Evolutionary conservation across 2,113 vertebrate species (phyloP).

Genomic region (Nestor notabilis): DNA sequence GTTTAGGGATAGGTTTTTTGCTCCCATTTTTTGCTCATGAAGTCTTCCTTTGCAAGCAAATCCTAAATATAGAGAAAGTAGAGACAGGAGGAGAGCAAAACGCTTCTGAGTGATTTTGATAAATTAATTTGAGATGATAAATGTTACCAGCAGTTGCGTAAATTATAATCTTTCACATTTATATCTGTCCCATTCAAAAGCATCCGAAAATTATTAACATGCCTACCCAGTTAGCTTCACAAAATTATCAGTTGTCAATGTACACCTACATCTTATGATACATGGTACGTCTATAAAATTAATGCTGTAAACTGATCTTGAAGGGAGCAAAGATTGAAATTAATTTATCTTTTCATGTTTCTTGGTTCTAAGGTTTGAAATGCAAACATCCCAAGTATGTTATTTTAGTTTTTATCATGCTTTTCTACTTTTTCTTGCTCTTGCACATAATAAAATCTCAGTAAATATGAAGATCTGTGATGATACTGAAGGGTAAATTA

Average conservation of each 20-base stretch:
- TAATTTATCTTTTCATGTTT: neutral
- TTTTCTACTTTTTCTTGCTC: neutral
- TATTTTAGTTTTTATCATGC: neutral
- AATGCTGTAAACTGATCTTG: neutral
- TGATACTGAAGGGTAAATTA: neutral
- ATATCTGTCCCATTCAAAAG: neutral
- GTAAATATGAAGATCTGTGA: neutral
- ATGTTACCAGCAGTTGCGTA: neutral
- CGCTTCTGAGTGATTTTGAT: neutral
- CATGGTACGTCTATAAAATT: neutral
- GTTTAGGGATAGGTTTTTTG: neutral
- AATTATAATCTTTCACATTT: neutral
- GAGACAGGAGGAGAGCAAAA: neutral
- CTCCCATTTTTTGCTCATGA: neutral
- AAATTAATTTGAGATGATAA: slow-evolving; percentile 21
- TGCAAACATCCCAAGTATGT: neutral
- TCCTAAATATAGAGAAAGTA: neutral
- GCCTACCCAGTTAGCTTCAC: neutral
- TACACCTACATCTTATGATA: neutral
- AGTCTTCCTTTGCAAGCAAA: neutral
- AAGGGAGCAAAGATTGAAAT: neutral
- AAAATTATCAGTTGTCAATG: neutral
- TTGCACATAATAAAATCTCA: neutral
- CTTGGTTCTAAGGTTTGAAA: neutral
- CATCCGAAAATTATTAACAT: neutral